Percentiles rank a stretch among this genome's conserved stretches.
Evolutionary conservation across 2,113 vertebrate species (phyloP).

Genomic region (Eulacestoma nigropectus): DNA sequence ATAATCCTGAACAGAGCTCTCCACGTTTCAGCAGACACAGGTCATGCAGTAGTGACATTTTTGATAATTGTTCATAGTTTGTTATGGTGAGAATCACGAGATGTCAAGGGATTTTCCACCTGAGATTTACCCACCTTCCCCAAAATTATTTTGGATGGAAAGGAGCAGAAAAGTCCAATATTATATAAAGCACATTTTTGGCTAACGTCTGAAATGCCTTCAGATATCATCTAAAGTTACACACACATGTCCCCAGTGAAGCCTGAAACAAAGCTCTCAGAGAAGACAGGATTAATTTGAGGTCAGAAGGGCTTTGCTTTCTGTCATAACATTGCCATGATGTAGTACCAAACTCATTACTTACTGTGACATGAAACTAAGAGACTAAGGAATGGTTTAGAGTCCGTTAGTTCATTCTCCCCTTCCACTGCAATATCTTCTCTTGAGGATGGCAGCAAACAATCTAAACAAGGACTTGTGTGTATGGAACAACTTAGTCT

Average conservation of each 20-base stretch:
- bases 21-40: neutral
- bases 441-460: constrained; percentile 56
- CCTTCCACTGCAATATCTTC: constrained; percentile 16
- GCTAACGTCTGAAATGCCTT: constrained; percentile 51
- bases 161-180: neutral
- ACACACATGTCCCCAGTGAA: constrained; percentile 42
- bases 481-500: constrained; percentile 57
- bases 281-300: constrained; percentile 57
- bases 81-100: neutral
- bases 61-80: neutral
- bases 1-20: neutral
- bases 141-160: neutral
- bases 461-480: constrained; percentile 53
- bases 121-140: neutral
- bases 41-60: neutral
- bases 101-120: neutral
- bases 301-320: constrained; percentile 62
- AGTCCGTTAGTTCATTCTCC: constrained; percentile 31
- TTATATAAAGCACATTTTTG: constrained; percentile 57
- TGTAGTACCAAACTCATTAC: constrained; percentile 66
- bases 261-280: constrained; percentile 50
- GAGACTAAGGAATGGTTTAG: constrained; percentile 49
- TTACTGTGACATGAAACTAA: constrained; percentile 51
- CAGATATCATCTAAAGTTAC: constrained; percentile 60
- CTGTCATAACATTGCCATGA: constrained; percentile 70